These are phyloP conservation scores for Aphyosemion australe DNA, from an alignment of 2,113 vertebrate species.

Conservation along the genomic window DNA sequence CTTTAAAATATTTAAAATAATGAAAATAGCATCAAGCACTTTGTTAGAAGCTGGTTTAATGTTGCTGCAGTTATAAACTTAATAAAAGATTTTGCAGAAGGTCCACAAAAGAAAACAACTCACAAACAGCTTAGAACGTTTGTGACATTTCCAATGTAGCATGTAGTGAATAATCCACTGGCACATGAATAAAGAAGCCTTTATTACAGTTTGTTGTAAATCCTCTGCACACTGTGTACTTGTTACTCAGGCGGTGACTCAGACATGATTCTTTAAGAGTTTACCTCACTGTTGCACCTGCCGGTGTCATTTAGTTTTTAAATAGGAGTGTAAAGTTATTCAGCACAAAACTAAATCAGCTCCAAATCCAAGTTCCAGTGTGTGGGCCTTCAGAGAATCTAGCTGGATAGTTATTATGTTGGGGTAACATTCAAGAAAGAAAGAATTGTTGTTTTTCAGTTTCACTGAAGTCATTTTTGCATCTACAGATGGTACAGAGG, in stretches of 20 bases:
- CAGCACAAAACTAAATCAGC: neutral
- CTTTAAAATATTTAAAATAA: neutral
- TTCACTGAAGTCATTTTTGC: neutral
- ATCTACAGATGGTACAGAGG: neutral
- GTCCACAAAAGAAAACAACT: no score
- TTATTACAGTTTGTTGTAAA: neutral
- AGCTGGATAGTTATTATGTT: neutral
- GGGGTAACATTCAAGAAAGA: no score
- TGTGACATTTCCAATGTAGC: neutral
- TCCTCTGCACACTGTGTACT: neutral
- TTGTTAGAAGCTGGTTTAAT: neutral
- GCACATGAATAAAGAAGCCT: neutral
- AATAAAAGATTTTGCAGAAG: no score
- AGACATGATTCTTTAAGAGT: neutral
- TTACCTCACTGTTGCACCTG: constrained; percentile 3
- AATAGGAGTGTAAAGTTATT: neutral
- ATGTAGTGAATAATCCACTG: neutral
- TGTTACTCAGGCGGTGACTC: constrained; percentile 6
- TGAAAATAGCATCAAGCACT: neutral
- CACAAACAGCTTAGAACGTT: neutral
- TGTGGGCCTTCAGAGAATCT: neutral
- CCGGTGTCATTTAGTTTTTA: neutral
- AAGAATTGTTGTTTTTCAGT: no score
- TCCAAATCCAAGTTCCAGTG: neutral
- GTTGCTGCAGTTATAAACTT: neutral